Evolutionary conservation across 2,888 invertebrate species (phyloP), one percentile per base, ranked within the genome.

Genomic region (Gnatocerus cornutus): DNA sequence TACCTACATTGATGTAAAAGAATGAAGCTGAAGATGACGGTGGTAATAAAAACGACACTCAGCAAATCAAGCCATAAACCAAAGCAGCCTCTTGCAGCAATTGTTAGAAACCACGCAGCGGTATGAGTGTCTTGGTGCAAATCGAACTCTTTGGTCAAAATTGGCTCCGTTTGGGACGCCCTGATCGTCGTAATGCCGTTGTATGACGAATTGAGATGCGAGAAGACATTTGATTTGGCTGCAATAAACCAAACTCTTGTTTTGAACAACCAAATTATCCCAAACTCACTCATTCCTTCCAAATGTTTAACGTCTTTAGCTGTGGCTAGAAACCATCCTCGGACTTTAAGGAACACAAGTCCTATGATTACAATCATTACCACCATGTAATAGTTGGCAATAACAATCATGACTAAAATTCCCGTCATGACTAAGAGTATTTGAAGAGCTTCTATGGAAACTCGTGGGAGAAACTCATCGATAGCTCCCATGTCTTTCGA

Each of bases 401-500:
- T 87, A 0, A 90, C 86, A 7, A 93, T 90, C 85, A 92, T 90
- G 8, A 89, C 84, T 53, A 94, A 83, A 69, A 93, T 91, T 71
- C 93, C 92, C 43, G 88, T 61, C 87, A 89, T 90, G 65, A 93
- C 89, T 83, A 92, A 87, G 74, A 89, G 87, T 64, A 92, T 88
- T 80, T 78, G 71, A 5, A 88, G 80, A 0, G 90, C 87, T 75
- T 92, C 91, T 64, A 92, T 81, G 41, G 89, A 83, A 37, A 89
- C 88, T 68, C 90, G 88, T 0, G 93, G 92, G 5, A 93, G 82
- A 21, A 91, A 81, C 77, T 94, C 94, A 77, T 94, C 94, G 81
- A 94, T 90, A 0, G 91, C 89, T 0, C 93, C 93, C 80, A 94
- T 89, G 79, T 96, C 95, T 81, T 95, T 95, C 0, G 95, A 92